Conservation (phyloP, 2,113 vertebrate genomes). For the Laterallus jamaicensis region DNA sequence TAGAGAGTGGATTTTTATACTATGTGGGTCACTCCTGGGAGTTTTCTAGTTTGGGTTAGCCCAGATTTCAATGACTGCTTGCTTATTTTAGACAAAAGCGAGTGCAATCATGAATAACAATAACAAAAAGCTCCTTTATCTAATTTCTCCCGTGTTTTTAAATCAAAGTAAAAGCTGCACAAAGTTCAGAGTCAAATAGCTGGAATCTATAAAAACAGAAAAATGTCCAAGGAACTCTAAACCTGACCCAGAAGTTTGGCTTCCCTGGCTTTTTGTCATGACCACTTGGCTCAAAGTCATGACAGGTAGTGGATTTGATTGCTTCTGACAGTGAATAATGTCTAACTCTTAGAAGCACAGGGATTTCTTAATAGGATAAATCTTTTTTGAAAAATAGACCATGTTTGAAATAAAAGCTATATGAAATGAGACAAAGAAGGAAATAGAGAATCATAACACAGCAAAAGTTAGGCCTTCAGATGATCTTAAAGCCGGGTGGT, state of each 20-base stretch:
- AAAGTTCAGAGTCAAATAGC: neutral
- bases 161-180: neutral
- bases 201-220: neutral
- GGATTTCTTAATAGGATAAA: neutral
- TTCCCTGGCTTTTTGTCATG: neutral
- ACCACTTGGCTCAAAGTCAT: neutral
- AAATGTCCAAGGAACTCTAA: neutral
- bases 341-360: neutral
- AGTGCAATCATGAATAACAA: neutral
- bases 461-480: neutral
- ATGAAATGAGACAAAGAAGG: neutral
- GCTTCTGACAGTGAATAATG: neutral
- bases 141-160: neutral
- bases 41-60: neutral
- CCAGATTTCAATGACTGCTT: neutral
- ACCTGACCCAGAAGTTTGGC: neutral
- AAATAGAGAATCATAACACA: neutral
- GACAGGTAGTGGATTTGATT: neutral
- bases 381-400: neutral
- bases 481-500: neutral
- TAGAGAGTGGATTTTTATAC: neutral
- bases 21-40: neutral
- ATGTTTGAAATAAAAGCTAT: neutral
- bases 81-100: neutral
- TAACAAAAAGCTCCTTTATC: neutral